Conservation (phyloP, 92 coral and sea anemone species). For the Desmophyllum pertusum region DNA sequence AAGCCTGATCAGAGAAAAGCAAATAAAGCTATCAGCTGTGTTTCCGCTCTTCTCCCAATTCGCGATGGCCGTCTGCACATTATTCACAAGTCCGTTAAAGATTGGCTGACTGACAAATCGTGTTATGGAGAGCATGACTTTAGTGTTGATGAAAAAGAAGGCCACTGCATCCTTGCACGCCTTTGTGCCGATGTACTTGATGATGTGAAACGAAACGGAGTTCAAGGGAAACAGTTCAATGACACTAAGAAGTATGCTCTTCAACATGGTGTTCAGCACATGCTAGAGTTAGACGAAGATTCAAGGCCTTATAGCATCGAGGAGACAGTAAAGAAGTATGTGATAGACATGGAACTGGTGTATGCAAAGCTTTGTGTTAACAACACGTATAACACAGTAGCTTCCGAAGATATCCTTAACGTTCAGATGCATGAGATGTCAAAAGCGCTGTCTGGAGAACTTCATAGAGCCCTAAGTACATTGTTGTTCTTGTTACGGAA, state of each 20-base stretch:
- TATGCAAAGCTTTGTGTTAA: constrained; percentile 16
- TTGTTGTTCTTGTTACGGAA: neutral
- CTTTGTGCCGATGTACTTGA: constrained; percentile 37
- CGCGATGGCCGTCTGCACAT: constrained; percentile 45
- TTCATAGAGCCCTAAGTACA: neutral
- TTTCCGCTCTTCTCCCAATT: constrained; percentile 58
- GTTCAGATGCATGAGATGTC: neutral
- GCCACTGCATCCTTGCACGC: constrained; percentile 50
- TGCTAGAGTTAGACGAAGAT: neutral
- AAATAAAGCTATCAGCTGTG: constrained; percentile 15
- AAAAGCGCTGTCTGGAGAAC: neutral
- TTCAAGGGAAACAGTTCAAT: neutral
- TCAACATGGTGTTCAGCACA: constrained; percentile 14
- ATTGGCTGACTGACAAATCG: constrained; percentile 45
- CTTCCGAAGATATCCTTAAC: neutral
- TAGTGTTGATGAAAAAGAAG: constrained; percentile 34
- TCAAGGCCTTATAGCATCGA: neutral
- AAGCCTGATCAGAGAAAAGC: neutral
- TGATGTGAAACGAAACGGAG: constrained; percentile 16
- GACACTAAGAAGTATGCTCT: constrained; percentile 21
- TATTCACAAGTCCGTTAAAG: constrained; percentile 68
- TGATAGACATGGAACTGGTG: constrained; percentile 9
- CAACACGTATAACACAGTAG: neutral
- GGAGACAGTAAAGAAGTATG: neutral
- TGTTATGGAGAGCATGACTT: constrained; percentile 39